These are phyloP conservation scores for Ceratina australensis DNA, from an alignment of 1,140 invertebrate genomes.

Conservation along the genomic window DNA sequence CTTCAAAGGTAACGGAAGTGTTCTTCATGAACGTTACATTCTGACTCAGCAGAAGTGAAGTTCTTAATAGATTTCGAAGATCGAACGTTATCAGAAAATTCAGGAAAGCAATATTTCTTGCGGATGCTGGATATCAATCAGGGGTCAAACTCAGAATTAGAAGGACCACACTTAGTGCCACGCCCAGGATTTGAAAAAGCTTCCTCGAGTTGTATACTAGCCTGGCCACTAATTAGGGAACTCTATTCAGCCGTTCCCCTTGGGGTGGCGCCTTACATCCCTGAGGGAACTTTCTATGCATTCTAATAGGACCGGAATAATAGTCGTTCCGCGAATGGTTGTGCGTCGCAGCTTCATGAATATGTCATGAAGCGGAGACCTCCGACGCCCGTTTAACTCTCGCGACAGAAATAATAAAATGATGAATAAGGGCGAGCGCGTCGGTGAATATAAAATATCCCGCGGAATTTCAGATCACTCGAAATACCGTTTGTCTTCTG, in stretches of 20 bases:
- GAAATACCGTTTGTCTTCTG: neutral
- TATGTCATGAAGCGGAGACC: slow-evolving; percentile 19
- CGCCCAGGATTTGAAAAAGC: slow-evolving; percentile 45
- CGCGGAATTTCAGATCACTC: neutral
- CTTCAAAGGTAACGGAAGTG: neutral
- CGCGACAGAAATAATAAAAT: slow-evolving; percentile 27
- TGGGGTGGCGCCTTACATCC: slow-evolving; percentile 38
- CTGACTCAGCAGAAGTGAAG: no score
- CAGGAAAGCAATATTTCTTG: neutral
- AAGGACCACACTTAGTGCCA: slow-evolving; percentile 13
- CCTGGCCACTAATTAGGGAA: slow-evolving; percentile 68
- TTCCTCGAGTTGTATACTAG: slow-evolving; percentile 56
- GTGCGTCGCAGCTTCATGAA: slow-evolving; percentile 24
- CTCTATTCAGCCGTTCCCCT: slow-evolving; percentile 62
- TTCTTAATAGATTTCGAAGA: no score
- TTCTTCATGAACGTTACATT: no score
- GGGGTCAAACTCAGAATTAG: neutral
- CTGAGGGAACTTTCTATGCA: slow-evolving; percentile 47
- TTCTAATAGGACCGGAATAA: slow-evolving; percentile 55
- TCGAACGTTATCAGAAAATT: no score
- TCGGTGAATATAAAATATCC: slow-evolving; percentile 19
- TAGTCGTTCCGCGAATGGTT: slow-evolving; percentile 22
- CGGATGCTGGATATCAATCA: neutral
- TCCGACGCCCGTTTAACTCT: neutral
- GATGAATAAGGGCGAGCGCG: neutral